A percentile compares a stretch with the other conserved stretches of the same genome.
Conservation (phyloP, 2,888 invertebrate genomes). For the Blomia tropicalis region DNA sequence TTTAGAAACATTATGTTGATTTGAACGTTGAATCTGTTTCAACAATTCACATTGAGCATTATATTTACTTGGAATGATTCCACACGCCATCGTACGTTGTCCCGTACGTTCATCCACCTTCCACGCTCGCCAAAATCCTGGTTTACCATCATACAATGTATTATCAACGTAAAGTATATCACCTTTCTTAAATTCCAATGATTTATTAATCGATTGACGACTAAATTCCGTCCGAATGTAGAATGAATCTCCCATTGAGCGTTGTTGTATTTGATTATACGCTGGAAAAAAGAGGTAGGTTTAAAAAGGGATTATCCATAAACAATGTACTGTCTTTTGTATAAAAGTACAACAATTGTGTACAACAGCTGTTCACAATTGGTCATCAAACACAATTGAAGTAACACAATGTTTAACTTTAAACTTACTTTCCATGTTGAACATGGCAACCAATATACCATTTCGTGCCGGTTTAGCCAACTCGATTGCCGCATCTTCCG, state of each 20-base stretch:
- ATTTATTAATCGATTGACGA: background rate
- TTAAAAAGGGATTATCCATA: too few relatives aligned
- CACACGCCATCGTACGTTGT: background rate
- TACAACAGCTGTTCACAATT: background rate
- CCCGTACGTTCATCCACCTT: background rate
- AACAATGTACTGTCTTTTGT: too few relatives aligned
- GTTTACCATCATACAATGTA: conserved; percentile 13
- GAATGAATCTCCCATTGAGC: conserved; percentile 6
- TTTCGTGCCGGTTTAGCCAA: background rate
- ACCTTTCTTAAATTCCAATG: conserved; percentile 6
- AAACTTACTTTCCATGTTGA: conserved; percentile 9
- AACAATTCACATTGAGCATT: conserved; percentile 8
- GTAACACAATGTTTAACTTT: background rate
- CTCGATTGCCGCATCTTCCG: conserved; percentile 1
- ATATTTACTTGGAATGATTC: conserved; percentile 6
- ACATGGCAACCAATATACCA: background rate
- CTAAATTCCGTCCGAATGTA: conserved; percentile 5
- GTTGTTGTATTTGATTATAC: conserved; percentile 2
- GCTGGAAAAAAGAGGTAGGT: background rate
- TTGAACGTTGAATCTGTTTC: background rate
- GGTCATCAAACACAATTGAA: background rate
- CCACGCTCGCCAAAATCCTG: conserved; percentile 11
- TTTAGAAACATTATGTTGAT: background rate
- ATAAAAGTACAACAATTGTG: background rate
- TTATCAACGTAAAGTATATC: conserved; percentile 13